Evolutionary conservation across 2,888 invertebrate genomes (phyloP), one percentile per base, ranked within the genome.

Genomic region (Chloroclystis v-ata): DNA sequence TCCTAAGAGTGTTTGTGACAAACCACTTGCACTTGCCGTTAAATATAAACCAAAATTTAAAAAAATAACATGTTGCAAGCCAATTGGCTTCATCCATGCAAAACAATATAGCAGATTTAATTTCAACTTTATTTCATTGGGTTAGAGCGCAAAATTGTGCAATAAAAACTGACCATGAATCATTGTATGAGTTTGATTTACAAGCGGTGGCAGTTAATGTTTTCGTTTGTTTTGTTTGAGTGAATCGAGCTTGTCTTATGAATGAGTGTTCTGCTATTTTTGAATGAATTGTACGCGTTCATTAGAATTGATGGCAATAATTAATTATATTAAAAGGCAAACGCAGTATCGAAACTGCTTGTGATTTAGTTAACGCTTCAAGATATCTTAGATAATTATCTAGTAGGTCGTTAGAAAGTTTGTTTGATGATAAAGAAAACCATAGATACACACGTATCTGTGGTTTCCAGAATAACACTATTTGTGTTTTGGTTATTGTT

Each of bases 141-240:
- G n/a, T 42, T 59, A 60, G 30, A 43, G 41, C 24, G 12, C 10
- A 28, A 42, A 29, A 35, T 46, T 4, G 6, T 26, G 7, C 12
- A 13, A 11, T 10, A 4, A 12, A 35, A 12, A 4, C 9, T 12
- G 9, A 39, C 41, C 37, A 69, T 78, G 77, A 76, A 69, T 77
- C 78, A 78, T 79, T 82, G 79, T 33, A 33, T 16, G 5, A 20
- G 16, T 33, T 33, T 33, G 16, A 82, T 81, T 82, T 79, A 82
- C 68, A 58, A 54, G 53, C 57, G n/a, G n/a, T n/a, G n/a, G n/a
- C n/a, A n/a, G 56, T 66, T 60, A 64, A 70, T 61, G 61, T 66
- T 75, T 71, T 70, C 69, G 66, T 59, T 60, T 65, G 60, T 57
- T 60, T 11, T 51, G 50, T 59, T 56, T 54, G 1, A n/a, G 12